Conservation (phyloP, 2,888 invertebrate species). For the Leptogaster cylindrica region DNA sequence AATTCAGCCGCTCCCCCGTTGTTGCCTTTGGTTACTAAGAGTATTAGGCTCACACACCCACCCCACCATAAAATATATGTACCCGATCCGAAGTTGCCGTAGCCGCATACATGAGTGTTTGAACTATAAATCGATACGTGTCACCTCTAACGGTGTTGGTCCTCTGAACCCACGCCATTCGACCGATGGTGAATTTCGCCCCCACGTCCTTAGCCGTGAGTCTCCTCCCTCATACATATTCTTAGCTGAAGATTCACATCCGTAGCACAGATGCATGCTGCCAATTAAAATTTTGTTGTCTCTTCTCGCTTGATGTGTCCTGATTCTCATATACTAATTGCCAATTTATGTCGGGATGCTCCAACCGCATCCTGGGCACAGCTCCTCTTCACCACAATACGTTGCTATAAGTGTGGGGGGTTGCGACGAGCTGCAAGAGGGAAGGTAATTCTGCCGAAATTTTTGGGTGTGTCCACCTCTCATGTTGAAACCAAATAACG, state of each 20-base stretch:
- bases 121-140: conserved; percentile 39
- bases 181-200: conserved; percentile 28
- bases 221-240: conserved; percentile 42
- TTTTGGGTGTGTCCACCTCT: conserved; percentile 29
- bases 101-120: conserved; percentile 34
- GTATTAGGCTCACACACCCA: conserved; percentile 15
- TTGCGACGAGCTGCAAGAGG: no score
- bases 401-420: no score
- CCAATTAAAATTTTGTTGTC: conserved; percentile 42
- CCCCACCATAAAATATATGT: conserved; percentile 9
- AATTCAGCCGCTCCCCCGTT: background rate
- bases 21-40: conserved; percentile 38
- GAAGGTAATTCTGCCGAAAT: conserved; percentile 1
- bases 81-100: conserved; percentile 16
- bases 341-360: conserved; percentile 20
- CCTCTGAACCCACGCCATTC: background rate
- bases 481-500: no score
- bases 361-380: no score
- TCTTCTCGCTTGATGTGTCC: background rate
- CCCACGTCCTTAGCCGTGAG: conserved; percentile 13
- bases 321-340: conserved; percentile 8
- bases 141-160: conserved; percentile 37
- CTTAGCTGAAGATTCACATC: no score
- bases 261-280: conserved; percentile 12
- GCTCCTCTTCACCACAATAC: no score